These are phyloP conservation scores for Aplysina aerophoba DNA, from an alignment of 37 sponge, comb jelly and placozoan species.

Conservation along the genomic window DNA sequence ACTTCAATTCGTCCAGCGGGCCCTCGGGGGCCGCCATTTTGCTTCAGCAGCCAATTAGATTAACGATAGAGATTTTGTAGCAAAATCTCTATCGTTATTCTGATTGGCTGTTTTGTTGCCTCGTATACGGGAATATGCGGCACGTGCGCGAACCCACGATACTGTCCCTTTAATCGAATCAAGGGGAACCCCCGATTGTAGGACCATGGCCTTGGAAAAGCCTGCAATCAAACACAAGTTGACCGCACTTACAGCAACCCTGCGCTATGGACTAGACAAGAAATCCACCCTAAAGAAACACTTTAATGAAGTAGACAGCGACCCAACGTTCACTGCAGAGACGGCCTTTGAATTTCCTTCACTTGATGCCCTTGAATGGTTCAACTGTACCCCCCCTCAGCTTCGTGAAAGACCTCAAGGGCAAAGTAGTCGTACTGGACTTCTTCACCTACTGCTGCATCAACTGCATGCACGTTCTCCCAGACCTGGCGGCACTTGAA, in stretches of 20 bases:
- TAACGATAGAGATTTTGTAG: no score
- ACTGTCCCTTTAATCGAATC: no score
- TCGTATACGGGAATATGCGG: no score
- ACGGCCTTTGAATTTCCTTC: slow-evolving; percentile 51
- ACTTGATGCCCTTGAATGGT: slow-evolving; percentile 42
- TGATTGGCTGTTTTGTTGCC: no score
- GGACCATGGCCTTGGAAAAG: slow-evolving; percentile 6
- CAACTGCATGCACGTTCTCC: slow-evolving; percentile 95
- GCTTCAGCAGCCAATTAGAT: no score
- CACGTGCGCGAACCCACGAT: no score
- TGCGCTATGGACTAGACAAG: neutral
- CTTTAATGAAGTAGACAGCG: slow-evolving; percentile 45
- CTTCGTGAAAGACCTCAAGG: slow-evolving; percentile 53
- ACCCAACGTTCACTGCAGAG: slow-evolving; percentile 43
- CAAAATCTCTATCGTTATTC: no score
- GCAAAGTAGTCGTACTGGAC: slow-evolving; percentile 87
- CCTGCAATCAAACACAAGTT: neutral
- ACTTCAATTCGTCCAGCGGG: no score
- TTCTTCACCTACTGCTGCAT: slow-evolving; percentile 99
- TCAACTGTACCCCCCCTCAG: slow-evolving; percentile 54
- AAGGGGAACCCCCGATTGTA: neutral
- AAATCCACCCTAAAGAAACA: slow-evolving; percentile 21
- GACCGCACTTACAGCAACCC: neutral
- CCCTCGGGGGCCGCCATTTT: no score
- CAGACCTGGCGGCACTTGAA: slow-evolving; percentile 73